phyloP scores from a whole-genome alignment of 2,113 vertebrate species.

The Pachyramphus minor region DNA sequence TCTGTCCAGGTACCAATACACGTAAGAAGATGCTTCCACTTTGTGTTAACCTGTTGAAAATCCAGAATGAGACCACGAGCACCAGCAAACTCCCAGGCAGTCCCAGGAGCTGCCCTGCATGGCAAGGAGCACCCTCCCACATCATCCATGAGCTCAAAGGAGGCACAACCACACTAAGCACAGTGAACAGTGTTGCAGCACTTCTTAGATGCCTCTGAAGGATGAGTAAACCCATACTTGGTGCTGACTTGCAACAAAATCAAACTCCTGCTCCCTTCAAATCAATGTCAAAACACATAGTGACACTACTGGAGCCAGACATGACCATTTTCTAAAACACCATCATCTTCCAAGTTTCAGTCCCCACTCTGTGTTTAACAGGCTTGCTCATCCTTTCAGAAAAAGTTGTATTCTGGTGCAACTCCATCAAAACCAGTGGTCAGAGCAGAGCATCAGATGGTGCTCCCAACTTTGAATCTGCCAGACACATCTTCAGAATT shows the following conservation, averaged over 20 bases:
- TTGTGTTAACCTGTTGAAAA: not conserved
- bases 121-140: not conserved
- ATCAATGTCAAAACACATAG: not conserved
- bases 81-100: not conserved
- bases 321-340: no score
- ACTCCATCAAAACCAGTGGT: not conserved
- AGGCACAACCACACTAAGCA: not conserved
- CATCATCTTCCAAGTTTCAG: not conserved
- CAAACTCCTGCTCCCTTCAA: not conserved
- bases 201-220: not conserved
- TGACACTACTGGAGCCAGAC: not conserved
- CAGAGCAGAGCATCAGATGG: not conserved
- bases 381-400: not conserved
- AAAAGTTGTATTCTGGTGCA: not conserved
- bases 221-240: not conserved
- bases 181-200: not conserved
- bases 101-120: not conserved
- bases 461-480: not conserved
- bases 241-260: not conserved
- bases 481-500: not conserved
- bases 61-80: not conserved
- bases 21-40: not conserved
- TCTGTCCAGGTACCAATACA: not conserved
- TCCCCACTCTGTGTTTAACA: not conserved
- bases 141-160: fast-evolving